Base-by-base conservation (phyloP, 1,140 invertebrate species). In the Bombus affinis region DNA sequence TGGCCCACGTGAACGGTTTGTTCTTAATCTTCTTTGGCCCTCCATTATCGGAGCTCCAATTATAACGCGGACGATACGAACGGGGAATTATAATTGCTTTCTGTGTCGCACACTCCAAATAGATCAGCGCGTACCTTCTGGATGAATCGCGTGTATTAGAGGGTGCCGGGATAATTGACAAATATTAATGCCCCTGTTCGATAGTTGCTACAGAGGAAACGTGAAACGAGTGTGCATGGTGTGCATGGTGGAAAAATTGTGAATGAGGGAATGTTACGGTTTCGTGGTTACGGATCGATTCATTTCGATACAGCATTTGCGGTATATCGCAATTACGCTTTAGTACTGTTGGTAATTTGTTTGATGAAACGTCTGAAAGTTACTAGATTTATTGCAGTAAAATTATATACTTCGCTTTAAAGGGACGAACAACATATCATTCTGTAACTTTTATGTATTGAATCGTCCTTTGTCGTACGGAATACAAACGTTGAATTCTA, bases 11-110 rank as follows among this genome's bases (percentile, higher is more conserved):
- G 39, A 72, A 47, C 71, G 28, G n/a, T 73, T 92, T 92, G 92
- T 94, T 94, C 92, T 95, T 95, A 94, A 95, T 95, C 94, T 95
- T 95, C 94, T 94, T 94, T 94, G 90, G 92, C 93, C 92, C 91
- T 92, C 93, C 91, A 95, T 94, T 95, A 94, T 94, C 92, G 92
- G 85, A 90, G 81, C 86, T 77, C 93, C 94, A 95, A 95, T 95
- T 95, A 95, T 94, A 94, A 94, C 92, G 88, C 89, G 90, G 78
- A 81, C 86, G 91, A 93, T 94, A 93, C 88, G 92, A 68, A 28
- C 39, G 82, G 83, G 87, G 94, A 94, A 93, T 94, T 93, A 94
- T 94, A 94, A 95, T 95, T 94, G 92, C 92, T 92, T 93, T 90
- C 42, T 77, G 71, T 85, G 77, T 81, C 79, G 75, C 80, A 25